phyloP scores from a whole-genome alignment of 2,113 vertebrate genomes.

The Oenanthe oenanthe region DNA sequence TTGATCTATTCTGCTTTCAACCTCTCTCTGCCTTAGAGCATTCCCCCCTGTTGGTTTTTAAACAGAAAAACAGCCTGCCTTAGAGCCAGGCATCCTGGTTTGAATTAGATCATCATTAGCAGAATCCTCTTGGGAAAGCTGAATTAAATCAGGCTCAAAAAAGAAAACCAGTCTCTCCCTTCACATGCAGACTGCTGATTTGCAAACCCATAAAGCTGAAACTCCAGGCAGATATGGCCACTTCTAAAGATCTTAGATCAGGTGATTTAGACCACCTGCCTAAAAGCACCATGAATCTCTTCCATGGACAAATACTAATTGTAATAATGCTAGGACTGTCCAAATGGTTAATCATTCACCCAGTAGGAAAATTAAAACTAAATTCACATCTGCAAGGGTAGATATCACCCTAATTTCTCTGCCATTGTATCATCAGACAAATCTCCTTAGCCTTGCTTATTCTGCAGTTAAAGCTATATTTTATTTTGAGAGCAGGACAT shows the following conservation, averaged over 20 bases:
- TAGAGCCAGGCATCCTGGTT: not conserved
- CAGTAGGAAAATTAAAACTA: not conserved
- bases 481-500: not conserved
- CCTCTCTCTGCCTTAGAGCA: not conserved
- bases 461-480: not conserved
- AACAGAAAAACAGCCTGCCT: not conserved
- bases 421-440: not conserved
- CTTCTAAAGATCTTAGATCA: not conserved
- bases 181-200: not conserved
- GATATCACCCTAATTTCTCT: not conserved
- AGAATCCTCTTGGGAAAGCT: not conserved
- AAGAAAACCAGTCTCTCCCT: not conserved
- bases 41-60: not conserved
- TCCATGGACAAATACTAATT: not conserved
- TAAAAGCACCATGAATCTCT: not conserved
- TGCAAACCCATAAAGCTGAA: not conserved
- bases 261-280: not conserved
- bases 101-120: not conserved
- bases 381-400: not conserved
- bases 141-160: not conserved
- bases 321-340: not conserved
- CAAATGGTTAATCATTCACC: not conserved
- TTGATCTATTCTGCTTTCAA: not conserved
- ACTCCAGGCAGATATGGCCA: not conserved
- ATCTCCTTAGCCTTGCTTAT: not conserved